Evolutionary conservation across 1,140 invertebrate genomes (phyloP), one percentile per base, ranked within the genome.

Genomic region (Micrasema minimum): DNA sequence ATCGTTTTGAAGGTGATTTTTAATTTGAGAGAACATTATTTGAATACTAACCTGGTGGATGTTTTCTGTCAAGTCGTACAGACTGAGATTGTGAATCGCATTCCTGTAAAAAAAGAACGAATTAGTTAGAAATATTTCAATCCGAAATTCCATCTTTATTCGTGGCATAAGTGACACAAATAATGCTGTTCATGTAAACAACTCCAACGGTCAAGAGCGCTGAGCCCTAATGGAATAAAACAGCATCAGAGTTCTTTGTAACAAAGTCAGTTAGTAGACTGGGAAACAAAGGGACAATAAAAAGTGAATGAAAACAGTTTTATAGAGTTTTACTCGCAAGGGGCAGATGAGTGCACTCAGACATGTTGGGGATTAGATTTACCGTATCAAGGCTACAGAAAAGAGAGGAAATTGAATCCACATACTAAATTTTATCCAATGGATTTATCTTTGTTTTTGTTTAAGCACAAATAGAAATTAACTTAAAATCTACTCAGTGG

Each of bases 31-130:
- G 7, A 31, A 7, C 7, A 48, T 18, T 20, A 48, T 18, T 2
- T 7, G 23, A 46, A n/a, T 31, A 73, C 72, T 50, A 59, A 75
- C 73, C 64, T 69, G 70, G 45, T 74, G 53, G 2, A 62, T 48
- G 55, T 71, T 69, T 22, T 75, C 73, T 12, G 50, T 68, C 46
- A 75, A 55, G 26, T 75, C 70, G 43, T 69, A 59, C 1, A 69
- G 57, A 22, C 69, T 75, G 31, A 75, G 66, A 31, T 75, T 75
- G 69, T 75, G 72, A 10, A 75, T 51, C 48, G 31, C 16, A 53
- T 75, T 75, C 38, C 73, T 75, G 73, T 59, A 75, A 75, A 16
- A 53, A 68, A 62, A 57, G 14, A 69, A 66, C 65, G 48, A 66
- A 59, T 2, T 45, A n/a, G n/a, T n/a, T n/a, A n/a, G n/a, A n/a